These are phyloP conservation scores for Drosophila melanica DNA, from an alignment of 1,140 invertebrate species.

Conservation along the genomic window DNA sequence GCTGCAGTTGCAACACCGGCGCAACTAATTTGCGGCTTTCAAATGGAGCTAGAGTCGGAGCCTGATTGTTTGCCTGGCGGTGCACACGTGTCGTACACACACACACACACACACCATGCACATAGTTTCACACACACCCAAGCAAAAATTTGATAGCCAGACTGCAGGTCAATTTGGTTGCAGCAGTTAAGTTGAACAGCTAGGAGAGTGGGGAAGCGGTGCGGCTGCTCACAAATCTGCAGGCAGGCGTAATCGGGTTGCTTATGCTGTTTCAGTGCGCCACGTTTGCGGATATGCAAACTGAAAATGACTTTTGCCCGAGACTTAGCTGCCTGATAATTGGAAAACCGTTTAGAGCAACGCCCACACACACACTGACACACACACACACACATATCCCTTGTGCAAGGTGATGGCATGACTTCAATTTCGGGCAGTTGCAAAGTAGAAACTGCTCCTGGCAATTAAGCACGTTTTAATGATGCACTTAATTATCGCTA, in stretches of 20 bases:
- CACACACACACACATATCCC: not conserved
- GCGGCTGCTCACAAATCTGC: constrained; percentile 28
- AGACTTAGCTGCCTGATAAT: constrained; percentile 59
- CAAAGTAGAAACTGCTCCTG: constrained; percentile 19
- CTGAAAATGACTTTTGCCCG: constrained; percentile 74
- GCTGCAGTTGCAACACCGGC: constrained; percentile 14
- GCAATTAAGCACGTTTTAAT: constrained; percentile 66
- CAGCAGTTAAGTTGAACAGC: constrained; percentile 1
- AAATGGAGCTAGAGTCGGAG: constrained; percentile 6
- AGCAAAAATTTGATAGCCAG: constrained; percentile 10
- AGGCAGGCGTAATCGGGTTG: constrained; percentile 41
- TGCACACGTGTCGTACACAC: constrained; percentile 33
- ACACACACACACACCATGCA: constrained; percentile 5
- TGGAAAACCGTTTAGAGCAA: constrained; percentile 70
- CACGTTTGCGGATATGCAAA: constrained; percentile 68
- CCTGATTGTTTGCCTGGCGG: constrained; percentile 45
- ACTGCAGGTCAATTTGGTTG: constrained; percentile 8
- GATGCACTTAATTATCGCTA: constrained; percentile 74
- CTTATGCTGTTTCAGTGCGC: constrained; percentile 40
- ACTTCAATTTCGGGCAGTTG: constrained; percentile 50
- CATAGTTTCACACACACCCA: not conserved
- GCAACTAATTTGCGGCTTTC: constrained; percentile 49
- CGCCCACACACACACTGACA: constrained; percentile 21
- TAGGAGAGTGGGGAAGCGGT: not conserved
- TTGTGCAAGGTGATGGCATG: constrained; percentile 8